phyloP scores from a whole-genome alignment of 2,888 invertebrate species.

The Ornithoptera priamus region DNA sequence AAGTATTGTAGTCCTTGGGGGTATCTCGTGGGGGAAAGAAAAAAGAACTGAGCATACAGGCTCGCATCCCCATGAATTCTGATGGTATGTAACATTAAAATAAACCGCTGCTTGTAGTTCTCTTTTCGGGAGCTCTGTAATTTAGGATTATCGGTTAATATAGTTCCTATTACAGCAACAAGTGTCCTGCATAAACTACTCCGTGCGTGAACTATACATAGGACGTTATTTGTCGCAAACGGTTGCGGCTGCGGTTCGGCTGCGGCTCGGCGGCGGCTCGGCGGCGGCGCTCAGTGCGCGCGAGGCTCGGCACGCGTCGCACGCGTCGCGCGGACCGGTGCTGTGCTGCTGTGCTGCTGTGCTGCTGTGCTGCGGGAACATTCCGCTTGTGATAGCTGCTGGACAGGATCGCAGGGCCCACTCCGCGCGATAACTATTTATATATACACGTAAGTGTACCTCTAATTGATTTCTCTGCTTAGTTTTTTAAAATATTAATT shows the following conservation, averaged over 20 bases:
- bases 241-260: not conserved
- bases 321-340: conserved; percentile 12
- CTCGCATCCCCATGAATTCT: too few relatives aligned
- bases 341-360: not conserved
- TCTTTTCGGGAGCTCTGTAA: too few relatives aligned
- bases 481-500: too few relatives aligned
- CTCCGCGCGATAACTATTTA: not conserved
- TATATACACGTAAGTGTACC: not conserved
- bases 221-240: not conserved
- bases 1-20: too few relatives aligned
- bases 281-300: conserved; percentile 21
- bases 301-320: conserved; percentile 13
- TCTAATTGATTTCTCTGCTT: not conserved
- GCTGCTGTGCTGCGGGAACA: not conserved
- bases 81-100: too few relatives aligned
- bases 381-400: not conserved
- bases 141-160: not conserved
- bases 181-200: not conserved
- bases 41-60: too few relatives aligned
- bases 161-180: not conserved
- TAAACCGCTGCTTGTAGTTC: too few relatives aligned
- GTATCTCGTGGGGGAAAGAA: too few relatives aligned
- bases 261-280: not conserved
- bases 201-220: too few relatives aligned
- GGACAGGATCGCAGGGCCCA: not conserved